phyloP scores from a whole-genome alignment of 1,140 invertebrate genomes.

The Stegodyphus mimosarum region DNA sequence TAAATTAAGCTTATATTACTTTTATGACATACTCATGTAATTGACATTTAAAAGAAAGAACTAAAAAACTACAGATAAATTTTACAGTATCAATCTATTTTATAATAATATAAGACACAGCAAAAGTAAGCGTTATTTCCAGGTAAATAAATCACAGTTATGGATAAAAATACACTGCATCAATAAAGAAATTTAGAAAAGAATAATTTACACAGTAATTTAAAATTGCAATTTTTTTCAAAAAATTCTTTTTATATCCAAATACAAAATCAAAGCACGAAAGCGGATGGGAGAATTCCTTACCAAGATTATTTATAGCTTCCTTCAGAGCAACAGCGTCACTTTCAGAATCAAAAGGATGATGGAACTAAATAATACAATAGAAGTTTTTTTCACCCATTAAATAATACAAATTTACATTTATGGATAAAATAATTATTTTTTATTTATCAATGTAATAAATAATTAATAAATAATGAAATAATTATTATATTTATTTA shows the following conservation, averaged over 20 bases:
- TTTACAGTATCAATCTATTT: too few species aligned
- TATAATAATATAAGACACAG: too few species aligned
- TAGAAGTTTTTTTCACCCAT: not conserved
- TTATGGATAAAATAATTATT: not conserved
- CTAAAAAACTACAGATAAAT: too few species aligned
- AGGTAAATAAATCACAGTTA: too few species aligned
- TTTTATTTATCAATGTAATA: not conserved
- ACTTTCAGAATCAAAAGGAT: constrained; percentile 56
- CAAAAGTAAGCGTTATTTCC: too few species aligned
- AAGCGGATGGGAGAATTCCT: not conserved
- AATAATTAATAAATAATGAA: not conserved
- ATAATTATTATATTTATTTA: not conserved
- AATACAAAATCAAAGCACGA: not conserved
- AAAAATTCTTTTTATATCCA: not conserved
- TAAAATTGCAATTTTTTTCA: too few species aligned
- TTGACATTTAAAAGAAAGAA: too few species aligned
- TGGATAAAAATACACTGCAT: too few species aligned
- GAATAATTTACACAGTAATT: too few species aligned
- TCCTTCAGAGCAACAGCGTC: constrained; percentile 44
- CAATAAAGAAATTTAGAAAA: too few species aligned
- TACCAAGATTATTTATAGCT: constrained; percentile 34
- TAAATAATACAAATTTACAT: not conserved
- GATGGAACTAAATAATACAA: constrained; percentile 46
- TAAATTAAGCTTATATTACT: too few species aligned
- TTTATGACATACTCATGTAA: too few species aligned